Evolutionary conservation across 2,113 vertebrate species (phyloP), one percentile per base, ranked within the genome.

Genomic region (Colaptes auratus): DNA sequence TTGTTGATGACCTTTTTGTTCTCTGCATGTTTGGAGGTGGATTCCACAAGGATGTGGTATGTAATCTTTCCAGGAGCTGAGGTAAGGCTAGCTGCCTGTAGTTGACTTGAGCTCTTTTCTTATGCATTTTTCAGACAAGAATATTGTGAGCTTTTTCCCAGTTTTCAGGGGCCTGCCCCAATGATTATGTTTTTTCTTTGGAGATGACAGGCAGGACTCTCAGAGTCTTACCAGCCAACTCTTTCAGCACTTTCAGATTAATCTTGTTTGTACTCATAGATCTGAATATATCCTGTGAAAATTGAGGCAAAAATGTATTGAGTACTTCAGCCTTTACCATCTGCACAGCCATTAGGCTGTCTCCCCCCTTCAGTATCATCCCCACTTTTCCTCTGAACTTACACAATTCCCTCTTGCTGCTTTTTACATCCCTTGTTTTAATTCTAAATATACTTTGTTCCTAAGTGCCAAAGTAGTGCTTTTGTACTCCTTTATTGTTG

Each of bases 11-110:
- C 20, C 11, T 60, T 94, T 93, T 81, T 88, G 48, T 86, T 86
- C 36, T 66, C 73, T 91, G 19, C 8, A 3, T 72, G 19, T 88
- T 81, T 90, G 58, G 48, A 83, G 24, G 28, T 81, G 25, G 48
- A 86, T 96, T 95, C 90, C 30, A 58, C 61, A 74, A 71, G 61
- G 65, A 94, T 90, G 88, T 86, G 88, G 82, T 88, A 9, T 73
- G 6, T 71, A 90, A 81, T 91, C 72, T 74, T 83, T 74, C 58
- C 60, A 77, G 31, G 72, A 23, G 9, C 48, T 82, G 67, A 42
- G 46, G 42, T 50, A 67, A 93, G 56, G 42, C 42, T 74, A 72
- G 55, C 19, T 1, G 27, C 42, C 70, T 71, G 15, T 70, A 88
- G 16, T 36, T 82, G 15, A 39, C 18, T 0, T 0, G 5, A 63